Evolutionary conservation across 1,140 invertebrate genomes (phyloP), one percentile per base, ranked within the genome.

Genomic region (Drosophila lowei): DNA sequence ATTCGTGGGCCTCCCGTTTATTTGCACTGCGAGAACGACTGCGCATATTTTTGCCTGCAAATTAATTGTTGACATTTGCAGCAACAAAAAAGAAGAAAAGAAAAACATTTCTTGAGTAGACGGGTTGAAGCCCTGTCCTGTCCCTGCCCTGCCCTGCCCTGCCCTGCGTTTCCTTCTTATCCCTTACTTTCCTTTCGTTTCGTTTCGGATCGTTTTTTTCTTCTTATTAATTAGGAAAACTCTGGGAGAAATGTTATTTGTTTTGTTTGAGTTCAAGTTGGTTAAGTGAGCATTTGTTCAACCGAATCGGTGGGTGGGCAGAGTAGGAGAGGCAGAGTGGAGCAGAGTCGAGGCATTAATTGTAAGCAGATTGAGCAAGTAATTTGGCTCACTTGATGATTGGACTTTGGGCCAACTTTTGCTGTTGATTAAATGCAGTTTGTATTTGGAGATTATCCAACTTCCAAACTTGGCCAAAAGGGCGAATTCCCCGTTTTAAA

Each of bases 11-110:
- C 41, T 13, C 16, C 55, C 25, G 48, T 73, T 73, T 73, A 73
- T 73, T 73, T 73, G 62, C 65, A 57, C 48, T 72, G 53, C 47
- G 48, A 73, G 71, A 38, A 38, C 4, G 34, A 73, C 70, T 73
- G 59, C 71, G 71, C 71, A 74, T 74, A 74, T 74, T 74, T 56
- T 65, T 30, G 60, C 60, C 71, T 74, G 42, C 47, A 74, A 74
- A 74, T 74, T 74, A 73, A 74, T 74, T 74, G 71, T 73, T 74
- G 71, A 74, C 60, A 74, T 74, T 74, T 74, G 70, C 70, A 73
- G 65, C 38, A 56, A 64, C 38, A 50, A 65, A 56, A 50, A 50
- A 47, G 49, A 38, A 53, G 43, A 57, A 54, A 60, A 55, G 18
- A 41, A 56, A 63, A 62, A 55, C 61, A 57, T 49, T 73, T 73